These are phyloP conservation scores for Aphidoletes aphidimyza DNA, from an alignment of 2,888 invertebrate species.

Conservation along the genomic window DNA sequence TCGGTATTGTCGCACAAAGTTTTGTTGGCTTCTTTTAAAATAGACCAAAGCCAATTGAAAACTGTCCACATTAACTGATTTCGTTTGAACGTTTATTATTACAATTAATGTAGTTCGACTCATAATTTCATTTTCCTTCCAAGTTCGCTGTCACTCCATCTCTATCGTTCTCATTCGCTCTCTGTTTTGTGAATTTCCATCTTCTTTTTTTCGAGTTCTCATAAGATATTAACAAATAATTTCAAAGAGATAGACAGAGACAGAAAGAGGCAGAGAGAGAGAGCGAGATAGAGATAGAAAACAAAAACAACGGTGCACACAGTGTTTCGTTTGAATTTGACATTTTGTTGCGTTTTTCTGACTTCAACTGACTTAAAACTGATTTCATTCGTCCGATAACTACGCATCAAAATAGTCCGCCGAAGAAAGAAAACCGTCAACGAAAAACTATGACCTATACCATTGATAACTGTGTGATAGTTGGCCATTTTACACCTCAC, in stretches of 20 bases:
- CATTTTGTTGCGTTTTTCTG: too few species aligned
- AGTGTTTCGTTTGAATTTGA: too few species aligned
- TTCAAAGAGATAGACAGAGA: too few species aligned
- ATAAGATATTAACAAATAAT: too few species aligned
- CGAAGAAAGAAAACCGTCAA: too few species aligned
- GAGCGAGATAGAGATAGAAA: too few species aligned
- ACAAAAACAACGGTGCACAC: too few species aligned
- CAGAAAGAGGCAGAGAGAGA: too few species aligned
- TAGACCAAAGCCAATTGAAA: constrained; percentile 36
- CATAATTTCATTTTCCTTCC: neutral
- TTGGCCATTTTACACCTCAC: neutral
- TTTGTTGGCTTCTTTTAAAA: constrained; percentile 36
- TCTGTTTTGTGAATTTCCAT: neutral
- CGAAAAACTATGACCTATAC: neutral
- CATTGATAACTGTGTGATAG: constrained; percentile 1
- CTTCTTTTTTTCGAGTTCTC: neutral
- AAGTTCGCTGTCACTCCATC: too few species aligned
- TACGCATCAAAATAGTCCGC: neutral
- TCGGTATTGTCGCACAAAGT: neutral
- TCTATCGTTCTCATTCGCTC: too few species aligned
- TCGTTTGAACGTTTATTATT: constrained; percentile 18
- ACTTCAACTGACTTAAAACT: too few species aligned
- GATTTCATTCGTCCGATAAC: too few species aligned
- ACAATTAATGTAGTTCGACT: neutral
- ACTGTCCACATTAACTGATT: constrained; percentile 2